phyloP scores from a whole-genome alignment of 2,797 vertebrate genomes.

The Oryzias dopingdopingensis region DNA sequence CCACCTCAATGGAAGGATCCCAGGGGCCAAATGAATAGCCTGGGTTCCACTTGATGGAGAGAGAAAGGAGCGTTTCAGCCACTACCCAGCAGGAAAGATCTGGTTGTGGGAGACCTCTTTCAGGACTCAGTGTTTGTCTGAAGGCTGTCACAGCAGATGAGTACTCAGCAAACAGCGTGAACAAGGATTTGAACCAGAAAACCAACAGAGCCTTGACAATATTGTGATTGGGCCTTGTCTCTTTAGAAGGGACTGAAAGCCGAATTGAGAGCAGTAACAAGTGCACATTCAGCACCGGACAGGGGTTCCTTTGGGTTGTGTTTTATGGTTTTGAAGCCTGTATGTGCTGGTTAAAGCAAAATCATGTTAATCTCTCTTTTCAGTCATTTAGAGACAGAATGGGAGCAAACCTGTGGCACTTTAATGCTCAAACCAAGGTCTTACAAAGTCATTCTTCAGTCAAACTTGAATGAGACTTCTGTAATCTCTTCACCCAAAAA shows the following conservation, averaged over 20 bases:
- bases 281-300: conserved; percentile 80
- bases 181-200: conserved; percentile 99
- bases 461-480: conserved; percentile 56
- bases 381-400: conserved; percentile 58
- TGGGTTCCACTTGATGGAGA: conserved; percentile 95
- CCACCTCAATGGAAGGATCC: conserved; percentile 91
- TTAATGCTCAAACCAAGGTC: conserved; percentile 62
- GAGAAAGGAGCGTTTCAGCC: conserved; percentile 93
- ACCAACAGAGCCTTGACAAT: conserved; percentile 92
- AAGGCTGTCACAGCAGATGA: conserved; percentile 98
- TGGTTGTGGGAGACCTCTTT: conserved; percentile 95
- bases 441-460: conserved; percentile 62
- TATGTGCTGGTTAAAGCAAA: conserved; percentile 70
- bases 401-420: conserved; percentile 64
- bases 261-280: conserved; percentile 84
- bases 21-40: conserved; percentile 91
- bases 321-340: conserved; percentile 75
- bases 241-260: conserved; percentile 83
- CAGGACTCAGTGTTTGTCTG: conserved; percentile 92
- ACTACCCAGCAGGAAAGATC: conserved; percentile 94
- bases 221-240: conserved; percentile 87
- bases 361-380: conserved; percentile 76
- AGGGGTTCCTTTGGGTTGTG: conserved; percentile 74
- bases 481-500: conserved; percentile 43
- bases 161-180: conserved; percentile 99